A percentile compares a stretch with the other conserved stretches of the same genome.
Evolutionary conservation across 2,113 vertebrate species (phyloP).

Genomic region (Notarius lentiginosus): DNA sequence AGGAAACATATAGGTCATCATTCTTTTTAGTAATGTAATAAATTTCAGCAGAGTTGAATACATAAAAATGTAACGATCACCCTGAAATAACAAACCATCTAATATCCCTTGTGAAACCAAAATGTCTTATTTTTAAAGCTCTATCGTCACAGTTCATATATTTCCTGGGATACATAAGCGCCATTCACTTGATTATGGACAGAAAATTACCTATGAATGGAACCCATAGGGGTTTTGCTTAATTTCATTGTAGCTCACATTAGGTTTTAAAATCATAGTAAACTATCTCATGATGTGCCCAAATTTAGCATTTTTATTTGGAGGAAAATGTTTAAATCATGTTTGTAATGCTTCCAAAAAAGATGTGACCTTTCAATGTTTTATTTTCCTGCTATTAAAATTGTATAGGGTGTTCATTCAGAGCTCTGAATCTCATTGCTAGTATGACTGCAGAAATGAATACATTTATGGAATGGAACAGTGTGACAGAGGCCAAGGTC

Average conservation of each 20-base stretch:
- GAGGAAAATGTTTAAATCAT: conserved; percentile 54
- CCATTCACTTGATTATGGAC: conserved; percentile 37
- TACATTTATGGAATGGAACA: background rate
- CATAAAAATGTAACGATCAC: conserved; percentile 51
- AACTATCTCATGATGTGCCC: conserved; percentile 60
- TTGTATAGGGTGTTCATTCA: conserved; percentile 3
- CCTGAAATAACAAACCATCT: conserved; percentile 43
- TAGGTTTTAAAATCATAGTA: conserved; percentile 49
- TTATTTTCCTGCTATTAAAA: conserved; percentile 28
- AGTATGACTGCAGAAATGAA: background rate
- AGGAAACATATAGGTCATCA: conserved; percentile 41
- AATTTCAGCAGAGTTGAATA: conserved; percentile 50
- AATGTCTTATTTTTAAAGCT: conserved; percentile 52
- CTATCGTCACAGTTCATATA: conserved; percentile 58
- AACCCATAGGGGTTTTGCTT: conserved; percentile 54
- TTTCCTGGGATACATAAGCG: conserved; percentile 60
- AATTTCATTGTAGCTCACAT: conserved; percentile 47
- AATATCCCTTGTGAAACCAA: background rate
- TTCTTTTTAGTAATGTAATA: conserved; percentile 56
- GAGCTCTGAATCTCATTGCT: conserved; percentile 6
- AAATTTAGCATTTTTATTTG: conserved; percentile 59
- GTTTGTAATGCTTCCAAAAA: conserved; percentile 4
- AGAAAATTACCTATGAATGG: conserved; percentile 32
- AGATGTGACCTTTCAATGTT: conserved; percentile 4
- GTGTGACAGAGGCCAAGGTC: background rate